Conservation (phyloP, 92 coral and sea anemone species). For the Umimayanthus chanpuru region DNA sequence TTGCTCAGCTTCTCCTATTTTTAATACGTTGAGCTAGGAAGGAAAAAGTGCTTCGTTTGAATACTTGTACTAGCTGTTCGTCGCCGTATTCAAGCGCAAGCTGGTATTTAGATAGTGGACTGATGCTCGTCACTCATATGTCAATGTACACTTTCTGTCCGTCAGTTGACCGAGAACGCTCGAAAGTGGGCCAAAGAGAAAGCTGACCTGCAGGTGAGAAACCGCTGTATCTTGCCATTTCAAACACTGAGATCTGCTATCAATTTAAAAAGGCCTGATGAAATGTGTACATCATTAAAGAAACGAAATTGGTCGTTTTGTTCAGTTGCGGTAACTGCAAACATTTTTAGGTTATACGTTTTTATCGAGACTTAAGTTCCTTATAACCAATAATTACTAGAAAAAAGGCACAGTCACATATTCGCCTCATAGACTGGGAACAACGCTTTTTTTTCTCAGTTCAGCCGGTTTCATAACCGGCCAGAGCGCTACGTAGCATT, state of each 20-base stretch:
- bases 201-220: conserved; percentile 80
- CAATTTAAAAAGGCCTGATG: no score
- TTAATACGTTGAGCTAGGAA: no score
- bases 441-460: no score
- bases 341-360: not conserved
- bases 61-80: not conserved
- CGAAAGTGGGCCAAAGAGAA: conserved; percentile 97
- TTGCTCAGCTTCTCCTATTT: no score
- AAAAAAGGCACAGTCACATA: no score
- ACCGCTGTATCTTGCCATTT: not conserved
- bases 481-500: not conserved
- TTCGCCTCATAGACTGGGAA: not conserved
- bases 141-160: not conserved
- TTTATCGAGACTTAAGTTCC: not conserved
- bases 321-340: not conserved
- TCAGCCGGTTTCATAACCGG: not conserved
- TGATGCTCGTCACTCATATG: not conserved
- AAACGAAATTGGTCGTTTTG: no score
- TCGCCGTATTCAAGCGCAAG: not conserved
- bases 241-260: not conserved
- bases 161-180: conserved; percentile 82
- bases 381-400: not conserved
- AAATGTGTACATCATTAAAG: no score
- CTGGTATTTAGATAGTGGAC: not conserved
- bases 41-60: no score